A percentile compares a stretch with the other conserved stretches of the same genome.
Evolutionary conservation across 2,797 vertebrate species (phyloP).

Genomic region (Scomberomorus guttatus): DNA sequence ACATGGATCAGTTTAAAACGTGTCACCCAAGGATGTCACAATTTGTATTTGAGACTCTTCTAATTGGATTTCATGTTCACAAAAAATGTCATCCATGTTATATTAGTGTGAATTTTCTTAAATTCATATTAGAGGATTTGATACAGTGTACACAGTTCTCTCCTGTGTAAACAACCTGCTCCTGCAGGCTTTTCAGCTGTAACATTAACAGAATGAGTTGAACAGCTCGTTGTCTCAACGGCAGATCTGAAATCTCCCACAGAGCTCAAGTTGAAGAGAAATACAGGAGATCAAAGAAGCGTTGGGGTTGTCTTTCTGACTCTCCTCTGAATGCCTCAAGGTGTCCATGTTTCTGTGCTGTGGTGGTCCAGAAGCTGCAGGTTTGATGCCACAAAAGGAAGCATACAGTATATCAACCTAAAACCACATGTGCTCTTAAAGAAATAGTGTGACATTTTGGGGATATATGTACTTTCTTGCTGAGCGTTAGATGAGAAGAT

Average conservation of each 20-base stretch:
- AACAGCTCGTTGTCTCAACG: constrained; percentile 29
- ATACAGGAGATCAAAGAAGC: constrained; percentile 60
- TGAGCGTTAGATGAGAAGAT: no score
- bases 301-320: constrained; percentile 34
- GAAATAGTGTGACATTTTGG: not conserved
- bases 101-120: constrained; percentile 23
- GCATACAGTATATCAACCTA: not conserved
- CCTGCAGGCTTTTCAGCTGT: constrained; percentile 56
- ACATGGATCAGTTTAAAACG: not conserved
- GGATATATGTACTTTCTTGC: no score
- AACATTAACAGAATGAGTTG: constrained; percentile 66
- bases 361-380: constrained; percentile 2
- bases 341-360: constrained; percentile 25
- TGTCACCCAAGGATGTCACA: not conserved
- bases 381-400: constrained; percentile 25
- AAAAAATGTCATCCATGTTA: constrained; percentile 8
- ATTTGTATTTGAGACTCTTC: not conserved
- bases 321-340: constrained; percentile 44
- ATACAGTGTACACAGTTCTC: constrained; percentile 40
- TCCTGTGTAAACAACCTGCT: constrained; percentile 63
- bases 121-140: constrained; percentile 42
- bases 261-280: constrained; percentile 29
- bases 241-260: constrained; percentile 48
- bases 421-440: not conserved
- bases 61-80: not conserved